phyloP scores from a whole-genome alignment of 2,797 vertebrate genomes.

The Austrolebias charrua region DNA sequence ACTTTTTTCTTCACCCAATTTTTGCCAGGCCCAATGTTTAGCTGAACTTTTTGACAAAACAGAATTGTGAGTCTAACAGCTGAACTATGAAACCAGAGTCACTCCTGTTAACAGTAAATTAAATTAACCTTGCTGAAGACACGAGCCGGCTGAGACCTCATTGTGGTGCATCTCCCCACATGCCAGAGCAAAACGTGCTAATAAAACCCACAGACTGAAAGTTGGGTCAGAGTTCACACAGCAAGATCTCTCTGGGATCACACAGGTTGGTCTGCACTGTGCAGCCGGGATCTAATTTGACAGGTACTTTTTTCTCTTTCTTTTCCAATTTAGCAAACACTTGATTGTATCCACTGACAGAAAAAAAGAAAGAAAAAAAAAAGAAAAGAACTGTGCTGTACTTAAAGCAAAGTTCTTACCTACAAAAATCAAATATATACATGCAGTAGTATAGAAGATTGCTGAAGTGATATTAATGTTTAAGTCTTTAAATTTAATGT shows the following conservation, averaged over 20 bases:
- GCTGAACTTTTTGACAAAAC: background rate
- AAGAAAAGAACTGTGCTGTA: too few relatives aligned
- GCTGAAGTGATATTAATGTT: too few relatives aligned
- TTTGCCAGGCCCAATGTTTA: too few relatives aligned
- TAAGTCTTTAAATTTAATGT: too few relatives aligned
- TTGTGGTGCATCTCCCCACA: constrained; percentile 12
- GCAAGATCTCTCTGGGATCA: background rate
- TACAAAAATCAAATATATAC: too few relatives aligned
- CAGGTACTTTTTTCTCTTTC: background rate
- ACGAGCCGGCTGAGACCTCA: background rate
- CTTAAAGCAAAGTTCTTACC: too few relatives aligned
- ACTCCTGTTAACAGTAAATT: background rate
- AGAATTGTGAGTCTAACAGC: constrained; percentile 10
- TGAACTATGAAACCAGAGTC: constrained; percentile 22
- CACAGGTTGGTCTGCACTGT: background rate
- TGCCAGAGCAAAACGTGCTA: constrained; percentile 17
- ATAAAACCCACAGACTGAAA: constrained; percentile 27
- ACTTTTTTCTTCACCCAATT: too few relatives aligned
- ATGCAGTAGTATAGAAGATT: too few relatives aligned
- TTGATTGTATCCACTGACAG: background rate
- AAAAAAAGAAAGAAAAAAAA: background rate
- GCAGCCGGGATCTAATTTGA: background rate
- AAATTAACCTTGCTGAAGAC: constrained; percentile 32
- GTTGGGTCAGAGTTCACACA: constrained; percentile 14
- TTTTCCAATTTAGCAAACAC: background rate